Evolutionary conservation across 2,888 invertebrate genomes (phyloP).

Genomic region (Lumbricus terrestris): DNA sequence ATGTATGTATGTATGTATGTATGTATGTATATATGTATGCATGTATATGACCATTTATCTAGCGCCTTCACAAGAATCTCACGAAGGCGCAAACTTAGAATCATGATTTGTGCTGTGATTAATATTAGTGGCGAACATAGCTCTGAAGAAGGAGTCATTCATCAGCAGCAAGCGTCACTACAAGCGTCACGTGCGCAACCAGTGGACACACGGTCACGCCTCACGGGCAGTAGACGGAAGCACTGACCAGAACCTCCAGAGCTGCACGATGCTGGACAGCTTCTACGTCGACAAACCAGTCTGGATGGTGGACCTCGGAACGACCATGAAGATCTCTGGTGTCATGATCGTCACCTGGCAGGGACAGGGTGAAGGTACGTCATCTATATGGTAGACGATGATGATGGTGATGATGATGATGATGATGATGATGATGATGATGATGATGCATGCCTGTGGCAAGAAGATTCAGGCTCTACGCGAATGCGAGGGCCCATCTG

Average conservation of each 20-base stretch:
- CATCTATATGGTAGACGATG: not conserved
- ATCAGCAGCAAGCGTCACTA: slow-evolving; percentile 60
- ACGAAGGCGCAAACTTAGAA: too few species aligned
- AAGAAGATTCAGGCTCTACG: not conserved
- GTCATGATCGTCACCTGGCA: slow-evolving; percentile 62
- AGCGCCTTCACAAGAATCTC: too few species aligned
- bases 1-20: too few species aligned
- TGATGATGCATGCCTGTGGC: not conserved
- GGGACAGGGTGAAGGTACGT: slow-evolving; percentile 35
- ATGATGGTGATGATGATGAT: too few species aligned
- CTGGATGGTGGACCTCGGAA: slow-evolving; percentile 63
- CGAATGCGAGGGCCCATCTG: not conserved
- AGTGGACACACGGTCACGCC: slow-evolving; percentile 54
- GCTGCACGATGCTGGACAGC: slow-evolving; percentile 63
- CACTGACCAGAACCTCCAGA: slow-evolving; percentile 56
- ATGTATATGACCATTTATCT: too few species aligned
- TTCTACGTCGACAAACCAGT: slow-evolving; percentile 62
- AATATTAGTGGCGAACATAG: slow-evolving; percentile 63
- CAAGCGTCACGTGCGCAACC: slow-evolving; percentile 59
- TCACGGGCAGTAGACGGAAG: slow-evolving; percentile 62
- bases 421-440: too few species aligned
- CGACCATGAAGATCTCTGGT: slow-evolving; percentile 58
- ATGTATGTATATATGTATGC: too few species aligned
- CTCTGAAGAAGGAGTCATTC: slow-evolving; percentile 62
- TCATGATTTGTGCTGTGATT: not conserved